Evolutionary conservation across 2,113 vertebrate species (phyloP), one percentile per base, ranked within the genome.

Genomic region (Atherinomorus stipes): DNA sequence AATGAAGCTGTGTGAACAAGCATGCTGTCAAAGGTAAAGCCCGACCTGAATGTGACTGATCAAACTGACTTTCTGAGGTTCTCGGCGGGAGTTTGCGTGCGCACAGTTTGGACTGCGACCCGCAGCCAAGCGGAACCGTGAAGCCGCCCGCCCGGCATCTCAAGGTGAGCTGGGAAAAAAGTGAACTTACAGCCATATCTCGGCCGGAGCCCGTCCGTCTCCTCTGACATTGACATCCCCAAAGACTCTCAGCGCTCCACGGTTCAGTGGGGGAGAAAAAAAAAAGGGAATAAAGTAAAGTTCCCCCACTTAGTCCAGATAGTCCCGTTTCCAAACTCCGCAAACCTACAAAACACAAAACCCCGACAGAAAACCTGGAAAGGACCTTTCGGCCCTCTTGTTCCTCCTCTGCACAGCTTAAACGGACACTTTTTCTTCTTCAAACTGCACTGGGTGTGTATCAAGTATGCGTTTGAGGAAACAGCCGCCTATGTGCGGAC

Each of bases 361-460:
- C 50, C 25, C 10, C 6, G 3, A 71, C 16, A 74, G 54, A 61
- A 72, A 72, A 12, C 11, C 66, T 65, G 56, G 49, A 59, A 67
- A 71, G 89, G 88, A 93, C 76, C 86, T 74, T 23, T 51, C 80
- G 89, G 91, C 64, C 90, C 89, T 82, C 84, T 77, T 60, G 61
- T 76, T 88, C 62, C 71, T 85, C 57, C 78, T 53, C 76, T 84
- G 68, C 78, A 76, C 69, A 63, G 77, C 74, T 69, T 75, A 64
- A 71, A 61, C 34, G 53, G 22, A 82, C 61, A 85, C 72, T 85
- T 90, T 89, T 74, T 68, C 73, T 77, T 87, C 83, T 88, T 91
- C 76, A 85, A 76, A 83, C 90, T 91, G 91, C 93, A 93, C 90
- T 91, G 93, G 93, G 93, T 93, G 94, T 94, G 94, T 91, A 84